These are phyloP conservation scores for Cheilosia impressa DNA, from an alignment of 2,888 invertebrate species.

Conservation along the genomic window DNA sequence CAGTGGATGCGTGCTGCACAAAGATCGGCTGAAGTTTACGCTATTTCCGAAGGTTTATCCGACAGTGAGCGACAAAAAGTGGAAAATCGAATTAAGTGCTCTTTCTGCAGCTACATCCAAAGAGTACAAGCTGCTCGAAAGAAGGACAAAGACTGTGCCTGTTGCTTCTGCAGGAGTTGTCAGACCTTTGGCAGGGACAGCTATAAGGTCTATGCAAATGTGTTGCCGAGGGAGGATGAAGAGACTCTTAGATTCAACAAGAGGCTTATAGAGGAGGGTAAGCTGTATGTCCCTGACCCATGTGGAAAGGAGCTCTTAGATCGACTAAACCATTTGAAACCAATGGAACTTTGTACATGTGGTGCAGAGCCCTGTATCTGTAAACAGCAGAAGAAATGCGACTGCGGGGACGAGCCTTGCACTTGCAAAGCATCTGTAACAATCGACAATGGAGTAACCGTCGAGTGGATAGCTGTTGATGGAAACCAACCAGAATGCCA, in stretches of 20 bases:
- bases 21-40: conserved; percentile 80
- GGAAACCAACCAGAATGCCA: background rate
- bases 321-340: conserved; percentile 27
- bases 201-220: conserved; percentile 43
- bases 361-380: conserved; percentile 1
- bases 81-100: conserved; percentile 80
- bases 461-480: background rate
- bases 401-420: background rate
- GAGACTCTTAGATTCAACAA: conserved; percentile 29
- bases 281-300: conserved; percentile 27
- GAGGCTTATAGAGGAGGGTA: conserved; percentile 51
- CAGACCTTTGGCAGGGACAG: background rate
- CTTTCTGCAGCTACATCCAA: conserved; percentile 76
- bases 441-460: background rate
- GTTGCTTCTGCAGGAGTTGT: conserved; percentile 57
- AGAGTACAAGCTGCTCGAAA: conserved; percentile 13
- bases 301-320: conserved; percentile 44
- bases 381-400: background rate
- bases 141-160: conserved; percentile 30
- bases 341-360: conserved; percentile 10
- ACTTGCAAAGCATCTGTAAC: background rate
- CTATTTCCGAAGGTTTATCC: conserved; percentile 80
- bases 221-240: conserved; percentile 50
- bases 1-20: conserved; percentile 82
- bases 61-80: conserved; percentile 79